Conservation (phyloP, 2,888 invertebrate species). For the Alsophila aescularia region DNA sequence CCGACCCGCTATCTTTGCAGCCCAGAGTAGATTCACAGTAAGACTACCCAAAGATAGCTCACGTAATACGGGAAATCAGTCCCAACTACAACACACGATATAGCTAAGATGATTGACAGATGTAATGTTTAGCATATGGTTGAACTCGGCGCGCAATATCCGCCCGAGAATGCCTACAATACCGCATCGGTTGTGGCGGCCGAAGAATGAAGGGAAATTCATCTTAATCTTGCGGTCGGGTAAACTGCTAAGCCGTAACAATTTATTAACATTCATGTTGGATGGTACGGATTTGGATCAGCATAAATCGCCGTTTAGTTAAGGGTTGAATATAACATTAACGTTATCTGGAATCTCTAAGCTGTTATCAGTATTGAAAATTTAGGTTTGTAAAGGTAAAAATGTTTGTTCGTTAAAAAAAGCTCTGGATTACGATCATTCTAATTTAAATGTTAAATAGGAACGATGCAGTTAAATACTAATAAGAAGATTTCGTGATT, state of each 20-base stretch:
- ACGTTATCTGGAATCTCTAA: background rate
- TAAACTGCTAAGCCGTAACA: conserved; percentile 3
- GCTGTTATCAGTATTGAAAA: background rate
- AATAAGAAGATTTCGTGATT: too few relatives aligned
- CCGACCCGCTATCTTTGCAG: too few relatives aligned
- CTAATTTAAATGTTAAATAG: too few relatives aligned
- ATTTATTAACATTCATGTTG: conserved; percentile 11
- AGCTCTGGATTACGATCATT: too few relatives aligned
- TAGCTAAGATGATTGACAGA: conserved; percentile 21
- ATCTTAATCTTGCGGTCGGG: conserved; percentile 43
- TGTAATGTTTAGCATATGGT: conserved; percentile 17
- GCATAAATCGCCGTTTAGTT: conserved; percentile 6
- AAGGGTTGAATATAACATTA: background rate
- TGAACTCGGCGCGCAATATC: conserved; percentile 50
- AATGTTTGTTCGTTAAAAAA: too few relatives aligned
- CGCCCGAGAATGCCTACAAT: conserved; percentile 41
- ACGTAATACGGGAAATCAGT: background rate
- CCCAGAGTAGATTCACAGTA: background rate
- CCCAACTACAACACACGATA: conserved; percentile 1
- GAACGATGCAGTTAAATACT: too few relatives aligned
- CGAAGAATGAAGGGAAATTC: conserved; percentile 54
- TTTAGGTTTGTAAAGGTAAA: background rate
- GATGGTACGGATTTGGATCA: conserved; percentile 7
- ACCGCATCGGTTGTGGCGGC: background rate
- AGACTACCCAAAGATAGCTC: background rate